Conservation (phyloP, 2,888 invertebrate species). For the Tridacna crocea region DNA sequence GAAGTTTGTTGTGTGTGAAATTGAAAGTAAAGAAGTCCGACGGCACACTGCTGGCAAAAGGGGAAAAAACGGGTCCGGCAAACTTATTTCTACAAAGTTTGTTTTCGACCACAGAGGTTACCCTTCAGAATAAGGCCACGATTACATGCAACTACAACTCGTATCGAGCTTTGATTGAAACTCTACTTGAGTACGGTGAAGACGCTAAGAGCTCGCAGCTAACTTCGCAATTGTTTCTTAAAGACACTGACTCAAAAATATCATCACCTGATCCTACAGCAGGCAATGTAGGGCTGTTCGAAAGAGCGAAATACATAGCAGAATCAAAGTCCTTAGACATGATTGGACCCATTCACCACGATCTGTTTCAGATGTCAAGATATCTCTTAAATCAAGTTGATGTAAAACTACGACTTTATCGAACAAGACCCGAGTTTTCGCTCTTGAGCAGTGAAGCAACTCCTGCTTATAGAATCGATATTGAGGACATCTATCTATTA, state of each 20-base stretch:
- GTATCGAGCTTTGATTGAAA: constrained; percentile 25
- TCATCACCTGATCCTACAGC: neutral
- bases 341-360: constrained; percentile 15
- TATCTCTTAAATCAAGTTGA: constrained; percentile 17
- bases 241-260: constrained; percentile 5
- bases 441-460: neutral
- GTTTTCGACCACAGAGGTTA: too few species aligned
- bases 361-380: constrained; percentile 16
- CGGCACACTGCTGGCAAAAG: constrained; percentile 10
- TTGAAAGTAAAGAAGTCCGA: constrained; percentile 20
- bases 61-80: constrained; percentile 11
- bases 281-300: constrained; percentile 15
- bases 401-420: constrained; percentile 4
- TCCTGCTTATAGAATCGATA: constrained; percentile 10
- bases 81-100: too few species aligned
- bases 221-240: constrained; percentile 9
- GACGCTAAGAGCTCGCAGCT: constrained; percentile 28
- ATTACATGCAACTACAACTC: too few species aligned
- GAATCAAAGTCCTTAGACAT: constrained; percentile 10
- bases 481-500: constrained; percentile 26
- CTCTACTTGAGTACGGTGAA: constrained; percentile 25
- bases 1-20: constrained; percentile 28
- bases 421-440: neutral
- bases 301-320: neutral
- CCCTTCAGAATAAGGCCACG: too few species aligned